These are phyloP conservation scores for Chauna torquata DNA, from an alignment of 2,113 vertebrate species.

Conservation along the genomic window DNA sequence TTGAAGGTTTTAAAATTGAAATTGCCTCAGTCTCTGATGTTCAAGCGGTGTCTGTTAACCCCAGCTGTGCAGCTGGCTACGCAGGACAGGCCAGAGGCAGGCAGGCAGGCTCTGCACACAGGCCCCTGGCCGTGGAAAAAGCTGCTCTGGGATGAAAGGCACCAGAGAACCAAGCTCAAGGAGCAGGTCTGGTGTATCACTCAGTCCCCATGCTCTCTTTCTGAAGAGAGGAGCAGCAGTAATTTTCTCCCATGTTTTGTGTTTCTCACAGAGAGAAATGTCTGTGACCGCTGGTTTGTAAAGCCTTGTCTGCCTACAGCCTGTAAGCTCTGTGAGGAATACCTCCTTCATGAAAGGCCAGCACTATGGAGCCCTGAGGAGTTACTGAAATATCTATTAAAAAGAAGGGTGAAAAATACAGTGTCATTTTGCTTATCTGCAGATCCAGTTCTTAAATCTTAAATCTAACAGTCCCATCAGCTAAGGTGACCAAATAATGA, in stretches of 20 bases:
- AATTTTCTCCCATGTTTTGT: background rate
- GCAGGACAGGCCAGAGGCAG: background rate
- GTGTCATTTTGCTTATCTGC: constrained; percentile 36
- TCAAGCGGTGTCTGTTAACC: background rate
- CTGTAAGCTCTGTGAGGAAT: background rate
- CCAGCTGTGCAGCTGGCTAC: background rate
- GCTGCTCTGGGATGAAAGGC: background rate
- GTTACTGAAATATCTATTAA: background rate
- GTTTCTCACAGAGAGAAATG: background rate
- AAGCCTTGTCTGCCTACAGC: background rate
- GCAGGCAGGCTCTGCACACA: background rate
- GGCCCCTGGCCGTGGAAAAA: background rate
- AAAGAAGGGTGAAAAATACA: background rate
- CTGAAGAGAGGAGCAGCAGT: background rate
- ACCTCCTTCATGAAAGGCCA: background rate
- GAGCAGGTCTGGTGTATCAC: background rate
- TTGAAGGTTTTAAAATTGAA: background rate
- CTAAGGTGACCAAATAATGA: background rate
- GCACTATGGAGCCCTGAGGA: background rate
- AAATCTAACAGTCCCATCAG: background rate
- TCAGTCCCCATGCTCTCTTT: background rate
- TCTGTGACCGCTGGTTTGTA: background rate
- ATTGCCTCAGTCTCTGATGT: background rate
- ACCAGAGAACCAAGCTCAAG: background rate
- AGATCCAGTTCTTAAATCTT: background rate